phyloP scores from a whole-genome alignment of 2,113 vertebrate genomes.

The Hippocampus barbouri region DNA sequence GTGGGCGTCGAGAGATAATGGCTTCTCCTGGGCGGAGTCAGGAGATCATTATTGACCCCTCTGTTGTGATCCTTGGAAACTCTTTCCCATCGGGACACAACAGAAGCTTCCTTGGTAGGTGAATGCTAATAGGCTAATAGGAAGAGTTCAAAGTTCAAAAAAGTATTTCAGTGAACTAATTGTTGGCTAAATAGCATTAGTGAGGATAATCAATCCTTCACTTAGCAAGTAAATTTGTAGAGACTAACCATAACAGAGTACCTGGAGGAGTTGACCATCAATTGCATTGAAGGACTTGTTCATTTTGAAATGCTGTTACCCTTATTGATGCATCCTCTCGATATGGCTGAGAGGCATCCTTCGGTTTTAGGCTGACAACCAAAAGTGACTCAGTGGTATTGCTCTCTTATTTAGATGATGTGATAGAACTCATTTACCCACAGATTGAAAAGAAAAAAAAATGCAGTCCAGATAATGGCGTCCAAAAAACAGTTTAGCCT shows the following conservation, averaged over 20 bases:
- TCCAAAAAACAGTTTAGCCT: constrained; percentile 50
- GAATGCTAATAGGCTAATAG: neutral
- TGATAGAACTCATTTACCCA: constrained; percentile 21
- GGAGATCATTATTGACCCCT: constrained; percentile 81
- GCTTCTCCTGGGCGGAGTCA: constrained; percentile 74
- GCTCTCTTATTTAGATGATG: constrained; percentile 50
- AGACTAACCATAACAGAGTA: neutral
- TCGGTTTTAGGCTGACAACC: constrained; percentile 23
- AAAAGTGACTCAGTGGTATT: constrained; percentile 24
- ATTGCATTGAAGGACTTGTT: constrained; percentile 9
- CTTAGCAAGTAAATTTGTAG: neutral
- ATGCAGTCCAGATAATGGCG: constrained; percentile 35
- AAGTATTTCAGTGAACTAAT: neutral
- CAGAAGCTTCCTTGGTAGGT: constrained; percentile 80
- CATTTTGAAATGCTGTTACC: constrained; percentile 1
- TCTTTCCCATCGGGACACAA: constrained; percentile 75
- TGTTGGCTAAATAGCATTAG: neutral
- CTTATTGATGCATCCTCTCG: constrained; percentile 10
- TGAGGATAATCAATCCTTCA: constrained; percentile 1
- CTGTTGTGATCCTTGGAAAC: constrained; percentile 80
- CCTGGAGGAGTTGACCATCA: neutral
- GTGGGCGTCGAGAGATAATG: constrained; percentile 75
- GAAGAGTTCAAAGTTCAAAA: neutral
- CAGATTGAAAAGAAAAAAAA: constrained; percentile 36
- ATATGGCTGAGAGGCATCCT: constrained; percentile 12